Conservation (phyloP, 2,113 vertebrate species). For the Opisthocomus hoazin region DNA sequence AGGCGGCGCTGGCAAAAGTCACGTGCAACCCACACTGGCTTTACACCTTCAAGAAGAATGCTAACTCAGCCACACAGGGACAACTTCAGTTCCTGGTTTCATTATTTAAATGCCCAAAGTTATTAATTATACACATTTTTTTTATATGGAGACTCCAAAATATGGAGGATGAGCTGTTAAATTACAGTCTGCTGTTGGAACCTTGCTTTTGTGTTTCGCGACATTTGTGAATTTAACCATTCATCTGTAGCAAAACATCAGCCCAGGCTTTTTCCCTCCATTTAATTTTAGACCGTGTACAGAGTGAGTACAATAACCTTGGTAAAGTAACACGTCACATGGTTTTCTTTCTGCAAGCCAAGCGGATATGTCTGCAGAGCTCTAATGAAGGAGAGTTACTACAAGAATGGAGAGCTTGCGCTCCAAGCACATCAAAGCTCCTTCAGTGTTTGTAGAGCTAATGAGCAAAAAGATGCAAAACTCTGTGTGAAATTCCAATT, state of each 20-base stretch:
- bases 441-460: not conserved
- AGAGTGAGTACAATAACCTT: conserved; percentile 17
- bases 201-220: not conserved
- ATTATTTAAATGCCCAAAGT: not conserved
- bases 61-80: not conserved
- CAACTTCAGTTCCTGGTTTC: not conserved
- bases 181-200: not conserved
- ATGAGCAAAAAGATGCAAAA: not conserved
- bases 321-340: conserved; percentile 20
- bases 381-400: not conserved
- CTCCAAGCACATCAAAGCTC: conserved; percentile 1
- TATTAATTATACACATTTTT: not conserved
- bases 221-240: not conserved
- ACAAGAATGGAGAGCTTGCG: not conserved
- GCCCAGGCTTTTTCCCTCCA: not conserved
- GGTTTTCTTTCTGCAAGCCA: not conserved
- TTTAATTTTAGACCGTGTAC: conserved; percentile 1
- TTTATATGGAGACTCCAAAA: not conserved
- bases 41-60: not conserved
- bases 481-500: not conserved
- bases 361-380: conserved; percentile 17
- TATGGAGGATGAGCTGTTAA: not conserved
- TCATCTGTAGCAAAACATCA: not conserved
- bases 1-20: not conserved
- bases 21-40: not conserved